Conservation (phyloP, 30 jellyfish, hydroid and myxozoan genomes). For the Hydractinia symbiolongicarpus region DNA sequence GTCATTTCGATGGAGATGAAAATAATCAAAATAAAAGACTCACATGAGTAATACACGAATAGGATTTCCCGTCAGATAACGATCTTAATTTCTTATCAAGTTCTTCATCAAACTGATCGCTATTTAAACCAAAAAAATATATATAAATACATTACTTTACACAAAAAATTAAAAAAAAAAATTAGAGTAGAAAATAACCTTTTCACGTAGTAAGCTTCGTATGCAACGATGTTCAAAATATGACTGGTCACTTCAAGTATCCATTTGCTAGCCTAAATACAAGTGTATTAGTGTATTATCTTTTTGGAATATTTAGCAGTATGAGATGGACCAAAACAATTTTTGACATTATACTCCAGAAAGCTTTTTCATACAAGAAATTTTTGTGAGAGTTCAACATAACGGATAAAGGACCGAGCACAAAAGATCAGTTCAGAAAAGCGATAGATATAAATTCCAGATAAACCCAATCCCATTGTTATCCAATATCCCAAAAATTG, state of each 20-base stretch:
- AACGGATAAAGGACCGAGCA: no score
- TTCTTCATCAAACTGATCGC: slow-evolving; percentile 23
- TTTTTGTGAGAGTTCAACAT: no score
- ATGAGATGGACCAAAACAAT: no score
- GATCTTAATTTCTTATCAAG: background rate
- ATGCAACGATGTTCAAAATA: slow-evolving; percentile 21
- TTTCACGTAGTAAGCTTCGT: slow-evolving; percentile 46
- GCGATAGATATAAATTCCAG: no score
- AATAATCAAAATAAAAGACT: background rate
- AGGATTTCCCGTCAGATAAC: slow-evolving; percentile 11
- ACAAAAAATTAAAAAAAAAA: background rate
- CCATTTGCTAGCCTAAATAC: background rate
- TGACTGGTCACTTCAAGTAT: slow-evolving; percentile 11
- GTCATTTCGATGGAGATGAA: no score
- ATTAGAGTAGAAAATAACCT: slow-evolving; percentile 19
- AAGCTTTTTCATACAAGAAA: no score
- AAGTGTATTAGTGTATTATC: background rate
- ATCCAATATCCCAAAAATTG: no score
- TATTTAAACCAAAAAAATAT: background rate
- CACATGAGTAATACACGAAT: slow-evolving; percentile 5
- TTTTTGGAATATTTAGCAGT: background rate
- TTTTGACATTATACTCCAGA: no score
- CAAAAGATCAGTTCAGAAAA: no score
- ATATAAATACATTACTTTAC: no score
- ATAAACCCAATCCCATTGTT: no score